Evolutionary conservation across 2,113 vertebrate genomes (phyloP), one percentile per base, ranked within the genome.

Genomic region (Stegostoma tigrinum): DNA sequence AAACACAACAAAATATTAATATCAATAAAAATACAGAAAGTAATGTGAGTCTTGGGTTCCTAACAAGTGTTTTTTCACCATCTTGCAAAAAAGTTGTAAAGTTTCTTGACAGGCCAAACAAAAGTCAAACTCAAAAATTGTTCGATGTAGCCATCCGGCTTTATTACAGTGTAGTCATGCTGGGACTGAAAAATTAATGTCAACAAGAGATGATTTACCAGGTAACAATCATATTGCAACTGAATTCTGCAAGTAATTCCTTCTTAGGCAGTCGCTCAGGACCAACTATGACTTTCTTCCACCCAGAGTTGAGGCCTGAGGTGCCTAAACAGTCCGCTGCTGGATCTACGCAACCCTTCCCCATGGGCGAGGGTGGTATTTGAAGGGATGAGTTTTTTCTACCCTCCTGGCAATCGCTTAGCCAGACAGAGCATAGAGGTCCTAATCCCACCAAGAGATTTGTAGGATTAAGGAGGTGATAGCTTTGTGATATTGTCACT

Each of bases 1-100:
- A 64, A 91, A 38, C 89, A 66, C n/a, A 93, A 67, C 87, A 61
- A n/a, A 90, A 64, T 64, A 55, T 90, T 90, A 55, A 64, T n/a
- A 64, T 90, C 87, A n/a, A 90, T 90, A 64, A 90, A 61, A 34
- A 55, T 90, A 34, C 52, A 61, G 27, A 34, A 55, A 90, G 55
- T 90, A 64, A 52, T 27, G 15, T 34, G 61, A 5, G 55, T 30
- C 52, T 34, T 15, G 17, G 61, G 19, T 23, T 34, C 72, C 30
- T 34, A 34, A 75, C 72, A 75, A n/a, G 30, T 34, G n/a, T 12
- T 75, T 87, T 91, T 91, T 17, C 55, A 66, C 30, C 89, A 93
- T 66, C 52, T 93, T 93, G 89, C 30, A 67, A 30, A 90, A 90
- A 90, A 19, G 52, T 61, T 90, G 30, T 34, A 52, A 5, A 61